Evolutionary conservation across 1,140 invertebrate species (phyloP), one percentile per base, ranked within the genome.

Genomic region (Triops cancriformis): DNA sequence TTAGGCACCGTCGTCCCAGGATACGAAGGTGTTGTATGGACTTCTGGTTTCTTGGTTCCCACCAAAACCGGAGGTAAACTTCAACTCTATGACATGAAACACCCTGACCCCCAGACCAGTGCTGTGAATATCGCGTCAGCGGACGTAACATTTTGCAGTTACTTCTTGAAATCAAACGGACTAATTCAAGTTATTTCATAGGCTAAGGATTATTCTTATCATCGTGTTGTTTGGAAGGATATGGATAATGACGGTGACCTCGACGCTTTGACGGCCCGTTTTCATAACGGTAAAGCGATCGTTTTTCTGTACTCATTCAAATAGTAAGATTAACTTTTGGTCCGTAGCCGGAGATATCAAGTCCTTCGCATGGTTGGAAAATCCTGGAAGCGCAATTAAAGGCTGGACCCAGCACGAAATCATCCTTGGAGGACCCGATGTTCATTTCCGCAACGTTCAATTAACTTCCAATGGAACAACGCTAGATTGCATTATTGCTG

Each of bases 191-290:
- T 6, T 72, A 26, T 72, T n/a, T 79, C 51, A 28, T 72, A 74
- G 79, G 78, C 73, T 12, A 76, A 78, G 28, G 80, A 82, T 31
- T 86, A 84, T 83, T 85, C 86, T 43, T 86, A 86, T 77, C 86
- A 86, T 78, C 82, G 84, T 7, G 85, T 85, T 7, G 7, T 82
- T 18, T 86, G 85, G 84, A 82, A 83, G 76, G 86, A 86, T 77
- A 85, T 86, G 84, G 84, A 86, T 77, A 80, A 81, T 9, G 86
- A 86, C 78, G 85, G 85, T 0, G 82, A 83, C 64, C 76, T 84
- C 28, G 86, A 86, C 77, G 83, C 83, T 9, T 79, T 86, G 11
- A 85, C 85, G 6, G 84, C 85, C 43, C 79, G 85, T 41, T 83
- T 83, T 74, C 78, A 82, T 43, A 79, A 77, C 73, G 75, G 78